A percentile compares a stretch with the other conserved stretches of the same genome.
Evolutionary conservation across 2,888 invertebrate species (phyloP).

Genomic region (Drosophila paranaensis): DNA sequence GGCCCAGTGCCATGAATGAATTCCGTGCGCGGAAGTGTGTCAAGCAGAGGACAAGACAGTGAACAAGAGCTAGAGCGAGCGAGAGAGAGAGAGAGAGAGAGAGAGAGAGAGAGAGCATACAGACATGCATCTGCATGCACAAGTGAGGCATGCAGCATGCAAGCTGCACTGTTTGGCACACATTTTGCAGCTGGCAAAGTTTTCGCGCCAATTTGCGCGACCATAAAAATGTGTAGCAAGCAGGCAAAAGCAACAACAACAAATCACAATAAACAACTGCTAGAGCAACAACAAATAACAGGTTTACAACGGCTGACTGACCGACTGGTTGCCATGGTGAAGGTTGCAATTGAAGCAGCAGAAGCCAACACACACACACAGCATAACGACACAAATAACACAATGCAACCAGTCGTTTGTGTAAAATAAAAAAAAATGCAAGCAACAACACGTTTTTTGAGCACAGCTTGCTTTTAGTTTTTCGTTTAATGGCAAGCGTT

Average conservation of each 20-base stretch:
- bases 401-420: conserved; percentile 53
- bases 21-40: conserved; percentile 64
- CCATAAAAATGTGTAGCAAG: conserved; percentile 59
- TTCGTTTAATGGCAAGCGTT: conserved; percentile 34
- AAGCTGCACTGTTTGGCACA: conserved; percentile 51
- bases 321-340: conserved; percentile 71
- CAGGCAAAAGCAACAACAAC: conserved; percentile 13
- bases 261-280: conserved; percentile 59
- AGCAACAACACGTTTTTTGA: conserved; percentile 64
- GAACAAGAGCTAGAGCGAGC: not conserved
- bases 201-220: conserved; percentile 74
- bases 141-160: conserved; percentile 36
- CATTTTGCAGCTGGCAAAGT: conserved; percentile 73
- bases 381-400: conserved; percentile 25
- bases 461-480: conserved; percentile 32
- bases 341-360: conserved; percentile 64
- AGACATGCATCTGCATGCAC: conserved; percentile 15
- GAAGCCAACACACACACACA: conserved; percentile 30
- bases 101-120: conserved; percentile 1
- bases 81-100: conserved; percentile 12
- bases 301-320: conserved; percentile 72
- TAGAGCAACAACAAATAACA: conserved; percentile 59
- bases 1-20: conserved; percentile 67
- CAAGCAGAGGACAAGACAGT: conserved; percentile 25
- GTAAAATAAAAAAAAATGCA: conserved; percentile 47